Percentiles rank a stretch among this genome's conserved stretches.
phyloP scores from a whole-genome alignment of 2,113 vertebrate genomes.

The Callithrix jacchus region DNA sequence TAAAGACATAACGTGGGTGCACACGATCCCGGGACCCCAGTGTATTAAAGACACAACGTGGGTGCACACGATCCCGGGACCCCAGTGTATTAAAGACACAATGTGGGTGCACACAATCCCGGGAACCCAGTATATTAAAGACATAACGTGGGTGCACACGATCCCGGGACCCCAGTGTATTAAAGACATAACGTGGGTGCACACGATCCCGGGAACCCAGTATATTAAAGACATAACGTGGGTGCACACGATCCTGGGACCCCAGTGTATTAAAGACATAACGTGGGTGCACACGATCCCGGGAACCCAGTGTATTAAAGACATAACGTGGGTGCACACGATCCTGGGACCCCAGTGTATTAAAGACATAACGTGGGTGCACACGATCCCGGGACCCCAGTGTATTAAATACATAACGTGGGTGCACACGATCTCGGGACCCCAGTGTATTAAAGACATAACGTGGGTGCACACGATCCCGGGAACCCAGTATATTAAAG shows the following conservation, averaged over 20 bases:
- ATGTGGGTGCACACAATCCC: accelerated
- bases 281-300: accelerated
- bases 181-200: accelerated
- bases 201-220: accelerated
- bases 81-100: background rate
- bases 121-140: background rate
- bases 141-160: accelerated
- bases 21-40: accelerated
- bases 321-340: accelerated
- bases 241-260: accelerated
- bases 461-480: accelerated
- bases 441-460: background rate
- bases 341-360: background rate
- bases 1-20: accelerated
- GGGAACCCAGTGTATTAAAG: background rate
- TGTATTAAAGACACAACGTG: accelerated
- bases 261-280: background rate
- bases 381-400: accelerated
- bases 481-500: background rate
- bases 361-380: accelerated
- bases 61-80: accelerated
- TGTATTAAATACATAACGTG: accelerated
- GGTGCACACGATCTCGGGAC: accelerated
- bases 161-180: background rate
- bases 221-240: accelerated